phyloP scores from a whole-genome alignment of 2,888 invertebrate species.

The Thyatira batis region DNA sequence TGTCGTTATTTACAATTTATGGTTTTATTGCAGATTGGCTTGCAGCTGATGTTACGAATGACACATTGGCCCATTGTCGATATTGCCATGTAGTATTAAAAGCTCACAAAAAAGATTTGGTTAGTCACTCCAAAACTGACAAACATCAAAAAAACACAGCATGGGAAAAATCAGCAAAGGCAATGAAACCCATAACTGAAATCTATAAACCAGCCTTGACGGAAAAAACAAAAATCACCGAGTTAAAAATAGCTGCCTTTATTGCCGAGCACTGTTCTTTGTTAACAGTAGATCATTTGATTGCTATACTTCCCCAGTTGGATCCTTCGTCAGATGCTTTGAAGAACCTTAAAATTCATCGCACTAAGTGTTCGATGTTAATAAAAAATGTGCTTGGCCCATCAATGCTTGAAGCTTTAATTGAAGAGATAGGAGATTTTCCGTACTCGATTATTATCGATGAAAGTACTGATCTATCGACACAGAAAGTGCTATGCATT shows the following conservation, averaged over 20 bases:
- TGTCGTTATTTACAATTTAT: not conserved
- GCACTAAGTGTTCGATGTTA: slow-evolving; percentile 34
- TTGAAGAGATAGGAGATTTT: slow-evolving; percentile 35
- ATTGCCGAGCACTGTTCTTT: slow-evolving; percentile 18
- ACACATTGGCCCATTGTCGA: slow-evolving; percentile 19
- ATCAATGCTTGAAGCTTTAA: slow-evolving; percentile 30
- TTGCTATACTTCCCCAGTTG: slow-evolving; percentile 15
- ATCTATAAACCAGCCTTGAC: slow-evolving; percentile 13
- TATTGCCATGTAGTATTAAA: slow-evolving; percentile 23
- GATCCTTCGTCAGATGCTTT: slow-evolving; percentile 24
- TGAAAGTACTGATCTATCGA: slow-evolving; percentile 32
- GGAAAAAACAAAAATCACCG: slow-evolving; percentile 19
- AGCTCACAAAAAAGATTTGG: slow-evolving; percentile 34
- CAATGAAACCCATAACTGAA: slow-evolving; percentile 9
- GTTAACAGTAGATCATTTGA: slow-evolving; percentile 21
- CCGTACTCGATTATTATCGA: slow-evolving; percentile 38
- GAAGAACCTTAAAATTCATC: slow-evolving; percentile 23
- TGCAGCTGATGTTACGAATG: slow-evolving; percentile 15
- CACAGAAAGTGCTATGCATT: slow-evolving; percentile 9
- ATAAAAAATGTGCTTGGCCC: slow-evolving; percentile 41
- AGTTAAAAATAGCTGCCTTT: slow-evolving; percentile 24
- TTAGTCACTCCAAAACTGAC: slow-evolving; percentile 27
- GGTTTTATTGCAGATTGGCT: slow-evolving; percentile 20
- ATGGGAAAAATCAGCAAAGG: not conserved
- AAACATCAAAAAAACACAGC: slow-evolving; percentile 27